phyloP scores from a whole-genome alignment of 1,140 invertebrate genomes.

The Drosophila orena region DNA sequence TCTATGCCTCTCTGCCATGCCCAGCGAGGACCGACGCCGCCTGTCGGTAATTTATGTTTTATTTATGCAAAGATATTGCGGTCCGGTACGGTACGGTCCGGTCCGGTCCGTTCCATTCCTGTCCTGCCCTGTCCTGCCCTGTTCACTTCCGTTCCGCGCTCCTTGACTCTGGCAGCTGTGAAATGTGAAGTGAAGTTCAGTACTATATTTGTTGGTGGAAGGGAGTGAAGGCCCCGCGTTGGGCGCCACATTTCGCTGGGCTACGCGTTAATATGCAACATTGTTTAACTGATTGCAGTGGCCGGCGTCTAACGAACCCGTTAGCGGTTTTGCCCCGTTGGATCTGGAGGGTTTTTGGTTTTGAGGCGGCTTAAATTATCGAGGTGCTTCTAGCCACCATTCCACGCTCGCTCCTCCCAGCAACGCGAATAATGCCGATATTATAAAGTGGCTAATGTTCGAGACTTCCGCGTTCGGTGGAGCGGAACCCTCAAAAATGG shows the following conservation, averaged over 20 bases:
- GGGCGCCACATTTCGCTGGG: constrained; percentile 12
- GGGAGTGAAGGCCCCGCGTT: background rate
- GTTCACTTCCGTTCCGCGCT: background rate
- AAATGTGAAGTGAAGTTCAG: constrained; percentile 4
- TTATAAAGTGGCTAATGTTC: constrained; percentile 53
- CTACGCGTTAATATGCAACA: constrained; percentile 75
- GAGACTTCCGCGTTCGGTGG: background rate
- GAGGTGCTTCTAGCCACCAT: background rate
- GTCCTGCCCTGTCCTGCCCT: too few relatives aligned
- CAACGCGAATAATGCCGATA: constrained; percentile 31
- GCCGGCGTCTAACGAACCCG: constrained; percentile 8
- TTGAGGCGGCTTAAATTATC: background rate
- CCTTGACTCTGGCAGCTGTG: constrained; percentile 19
- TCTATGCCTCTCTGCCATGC: background rate
- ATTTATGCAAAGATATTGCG: constrained; percentile 79
- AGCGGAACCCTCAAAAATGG: background rate
- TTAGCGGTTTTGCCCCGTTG: constrained; percentile 5
- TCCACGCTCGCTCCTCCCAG: too few relatives aligned
- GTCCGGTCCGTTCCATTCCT: background rate
- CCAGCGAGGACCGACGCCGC: constrained; percentile 30
- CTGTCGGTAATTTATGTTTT: constrained; percentile 79
- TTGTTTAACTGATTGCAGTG: constrained; percentile 77
- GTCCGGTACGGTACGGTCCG: background rate
- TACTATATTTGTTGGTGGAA: background rate
- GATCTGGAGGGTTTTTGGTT: constrained; percentile 1